phyloP scores from a whole-genome alignment of 2,888 invertebrate species.

The Cistogaster globosa region DNA sequence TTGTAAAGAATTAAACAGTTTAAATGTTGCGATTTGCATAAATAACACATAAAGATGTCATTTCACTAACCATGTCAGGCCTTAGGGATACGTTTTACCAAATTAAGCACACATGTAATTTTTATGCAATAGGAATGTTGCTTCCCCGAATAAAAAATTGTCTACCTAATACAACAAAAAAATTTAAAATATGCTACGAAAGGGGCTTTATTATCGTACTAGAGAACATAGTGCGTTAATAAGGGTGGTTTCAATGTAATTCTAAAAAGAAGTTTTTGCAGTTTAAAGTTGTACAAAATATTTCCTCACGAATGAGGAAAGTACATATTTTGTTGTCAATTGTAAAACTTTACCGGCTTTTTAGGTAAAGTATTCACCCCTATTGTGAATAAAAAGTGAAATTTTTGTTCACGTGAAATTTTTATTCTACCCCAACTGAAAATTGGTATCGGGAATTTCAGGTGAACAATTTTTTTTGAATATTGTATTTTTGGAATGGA shows the following conservation, averaged over 20 bases:
- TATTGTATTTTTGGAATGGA: no score
- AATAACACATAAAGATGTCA: conserved; percentile 82
- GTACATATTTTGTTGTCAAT: no score
- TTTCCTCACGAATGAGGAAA: no score
- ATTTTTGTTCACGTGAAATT: no score
- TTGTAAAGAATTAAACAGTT: conserved; percentile 31
- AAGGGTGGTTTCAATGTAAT: conserved; percentile 37
- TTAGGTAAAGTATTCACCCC: no score
- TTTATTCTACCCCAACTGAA: no score
- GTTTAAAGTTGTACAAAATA: background rate
- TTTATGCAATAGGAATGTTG: background rate
- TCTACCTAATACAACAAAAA: background rate
- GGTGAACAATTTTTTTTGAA: no score
- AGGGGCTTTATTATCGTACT: conserved; percentile 24
- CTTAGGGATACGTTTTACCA: conserved; percentile 71
- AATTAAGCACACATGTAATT: background rate
- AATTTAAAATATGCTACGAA: conserved; percentile 38
- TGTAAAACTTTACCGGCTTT: no score
- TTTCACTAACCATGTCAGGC: conserved; percentile 78
- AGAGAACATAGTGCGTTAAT: background rate
- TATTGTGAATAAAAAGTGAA: no score
- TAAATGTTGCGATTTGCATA: conserved; percentile 79
- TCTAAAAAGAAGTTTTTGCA: conserved; percentile 4
- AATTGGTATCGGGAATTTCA: no score
- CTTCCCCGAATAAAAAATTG: background rate